Percentiles rank a stretch among this genome's conserved stretches.
Conservation (phyloP, 2,797 vertebrate species). For the Parauchenoglanis ngamensis region DNA sequence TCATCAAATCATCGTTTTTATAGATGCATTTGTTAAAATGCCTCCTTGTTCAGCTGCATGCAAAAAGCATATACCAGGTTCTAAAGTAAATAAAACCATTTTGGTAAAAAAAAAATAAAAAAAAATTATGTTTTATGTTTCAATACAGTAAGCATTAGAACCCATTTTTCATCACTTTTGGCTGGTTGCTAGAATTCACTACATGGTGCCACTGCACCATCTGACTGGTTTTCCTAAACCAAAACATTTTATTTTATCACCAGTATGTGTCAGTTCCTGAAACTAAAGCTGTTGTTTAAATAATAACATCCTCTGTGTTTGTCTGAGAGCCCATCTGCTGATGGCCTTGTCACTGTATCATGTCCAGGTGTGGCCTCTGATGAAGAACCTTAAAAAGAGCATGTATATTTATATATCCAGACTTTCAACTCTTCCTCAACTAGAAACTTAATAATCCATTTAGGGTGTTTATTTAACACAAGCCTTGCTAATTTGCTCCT, state of each 20-base stretch:
- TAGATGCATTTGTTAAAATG: not conserved
- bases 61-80: not conserved
- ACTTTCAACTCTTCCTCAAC: conserved; percentile 26
- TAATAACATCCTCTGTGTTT: conserved; percentile 1
- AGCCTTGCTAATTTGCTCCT: conserved; percentile 58
- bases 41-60: not conserved
- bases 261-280: not conserved
- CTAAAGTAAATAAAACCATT: not conserved
- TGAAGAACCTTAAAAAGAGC: conserved; percentile 8
- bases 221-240: not conserved
- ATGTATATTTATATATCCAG: conserved; percentile 31
- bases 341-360: conserved; percentile 18
- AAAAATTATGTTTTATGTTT: not conserved
- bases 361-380: conserved; percentile 26
- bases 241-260: not conserved
- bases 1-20: not conserved
- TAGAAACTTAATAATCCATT: conserved; percentile 59
- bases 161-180: not conserved
- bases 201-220: not conserved
- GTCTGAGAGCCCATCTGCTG: conserved; percentile 29
- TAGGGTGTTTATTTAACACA: conserved; percentile 56
- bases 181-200: not conserved
- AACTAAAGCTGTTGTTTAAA: conserved; percentile 10
- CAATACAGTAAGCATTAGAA: not conserved
- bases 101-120: not conserved